Evolutionary conservation across 1,140 invertebrate species (phyloP).

Genomic region (Varroa destructor): DNA sequence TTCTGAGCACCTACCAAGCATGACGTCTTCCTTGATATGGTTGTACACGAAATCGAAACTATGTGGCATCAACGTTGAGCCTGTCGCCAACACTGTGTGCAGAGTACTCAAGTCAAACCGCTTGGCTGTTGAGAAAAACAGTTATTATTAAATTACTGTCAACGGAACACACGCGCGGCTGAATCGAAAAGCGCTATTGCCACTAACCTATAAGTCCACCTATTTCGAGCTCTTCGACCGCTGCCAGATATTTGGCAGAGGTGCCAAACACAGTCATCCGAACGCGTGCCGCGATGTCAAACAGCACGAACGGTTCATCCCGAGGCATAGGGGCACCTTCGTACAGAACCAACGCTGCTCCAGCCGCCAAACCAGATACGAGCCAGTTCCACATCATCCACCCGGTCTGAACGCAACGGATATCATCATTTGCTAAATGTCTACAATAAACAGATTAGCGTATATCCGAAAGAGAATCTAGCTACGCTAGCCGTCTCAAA

Average conservation of each 20-base stretch:
- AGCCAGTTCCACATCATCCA: slow-evolving; percentile 28
- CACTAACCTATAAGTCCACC: background rate
- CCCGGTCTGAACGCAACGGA: slow-evolving; percentile 2
- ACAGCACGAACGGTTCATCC: background rate
- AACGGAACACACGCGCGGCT: too few species aligned
- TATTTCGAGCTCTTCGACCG: slow-evolving; percentile 42
- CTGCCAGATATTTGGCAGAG: slow-evolving; percentile 48
- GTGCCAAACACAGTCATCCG: slow-evolving; percentile 49
- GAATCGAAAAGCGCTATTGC: too few species aligned
- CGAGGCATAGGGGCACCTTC: background rate
- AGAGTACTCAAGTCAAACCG: slow-evolving; percentile 38
- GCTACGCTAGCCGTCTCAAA: slow-evolving; percentile 22
- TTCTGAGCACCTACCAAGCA: slow-evolving; percentile 41
- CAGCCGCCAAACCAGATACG: background rate
- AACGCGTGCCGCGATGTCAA: slow-evolving; percentile 45
- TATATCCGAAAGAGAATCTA: slow-evolving; percentile 28
- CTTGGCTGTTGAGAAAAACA: background rate
- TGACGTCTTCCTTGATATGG: slow-evolving; percentile 46
- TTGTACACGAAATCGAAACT: slow-evolving; percentile 49
- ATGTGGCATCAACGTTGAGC: slow-evolving; percentile 47
- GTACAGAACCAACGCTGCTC: slow-evolving; percentile 17
- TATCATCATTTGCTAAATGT: background rate
- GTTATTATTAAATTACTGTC: too few species aligned
- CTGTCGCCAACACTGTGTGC: slow-evolving; percentile 47
- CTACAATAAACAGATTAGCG: slow-evolving; percentile 7